Base-by-base conservation (phyloP, 2,888 invertebrate genomes). In the Hirtodrosophila alboralis region DNA sequence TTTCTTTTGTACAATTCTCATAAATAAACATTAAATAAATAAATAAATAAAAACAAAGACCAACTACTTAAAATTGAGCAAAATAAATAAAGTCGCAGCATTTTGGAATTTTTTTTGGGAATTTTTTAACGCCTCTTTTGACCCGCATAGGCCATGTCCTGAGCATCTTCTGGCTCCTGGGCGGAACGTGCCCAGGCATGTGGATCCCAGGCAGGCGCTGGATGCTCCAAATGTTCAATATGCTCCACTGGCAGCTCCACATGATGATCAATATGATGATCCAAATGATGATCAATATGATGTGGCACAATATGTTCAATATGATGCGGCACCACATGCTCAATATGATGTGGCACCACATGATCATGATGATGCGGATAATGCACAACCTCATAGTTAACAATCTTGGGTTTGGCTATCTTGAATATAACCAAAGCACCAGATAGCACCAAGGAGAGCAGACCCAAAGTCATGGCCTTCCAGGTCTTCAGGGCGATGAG, bases 341-440 rank as follows among this genome's bases (percentile, higher is more conserved):
- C 87, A 28, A 91, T 87, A 16, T 89, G 87, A 51, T 90, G 89
- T 0, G 88, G 87, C 23, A 88, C 87, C 56, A 88, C 81, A 47
- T 90, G 89, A 10, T 89, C 89, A 0, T 88, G 79, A 64, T 89
- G 89, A 62, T 51, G 88, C 51, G 95, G 95, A 87, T 95, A 95
- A 90, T 96, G 96, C 74, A 96, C 94, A 41, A 96, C 95, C 91
- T 96, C 96, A 87, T 96, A 96, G 91, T 96, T 96, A 70, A 96
- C 94, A 80, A 95, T 91, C 92, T 96, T 96, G 54, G 96, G 96
- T 87, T 96, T 96, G 75, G 96, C 95, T 88, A 96, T 93, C 91
- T 96, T 96, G 92, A 96, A 96, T 89, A 96, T 95, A 45, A 96
- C 93, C 93, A 96, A 93, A 57, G 96, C 96, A 69, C 95, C 96